Evolutionary conservation across 2,113 vertebrate species (phyloP).

Genomic region (Verasper variegatus): DNA sequence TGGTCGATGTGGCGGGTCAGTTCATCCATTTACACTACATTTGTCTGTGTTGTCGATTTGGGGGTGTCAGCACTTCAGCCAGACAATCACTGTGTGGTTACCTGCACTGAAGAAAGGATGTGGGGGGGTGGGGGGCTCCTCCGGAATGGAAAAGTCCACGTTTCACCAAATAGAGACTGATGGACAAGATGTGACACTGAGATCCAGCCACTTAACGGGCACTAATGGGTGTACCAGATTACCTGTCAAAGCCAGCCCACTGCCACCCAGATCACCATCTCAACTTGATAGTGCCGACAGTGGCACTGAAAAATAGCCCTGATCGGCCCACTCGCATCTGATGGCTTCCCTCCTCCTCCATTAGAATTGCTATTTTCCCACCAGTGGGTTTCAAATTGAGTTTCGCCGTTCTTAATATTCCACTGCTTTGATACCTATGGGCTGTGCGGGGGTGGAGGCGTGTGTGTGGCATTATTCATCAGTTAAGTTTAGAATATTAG

Average conservation of each 20-base stretch:
- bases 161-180: constrained; percentile 75
- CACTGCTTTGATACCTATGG: constrained; percentile 65
- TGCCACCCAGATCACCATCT: constrained; percentile 59
- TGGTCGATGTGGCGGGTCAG: constrained; percentile 50
- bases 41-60: constrained; percentile 51
- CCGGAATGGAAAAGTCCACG: constrained; percentile 51
- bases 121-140: background rate
- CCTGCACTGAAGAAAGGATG: constrained; percentile 30
- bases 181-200: constrained; percentile 76
- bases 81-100: constrained; percentile 49
- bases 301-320: constrained; percentile 52
- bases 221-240: constrained; percentile 77
- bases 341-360: constrained; percentile 59
- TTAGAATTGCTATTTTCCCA: constrained; percentile 76
- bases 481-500: constrained; percentile 80
- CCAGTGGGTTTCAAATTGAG: constrained; percentile 77
- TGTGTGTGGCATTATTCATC: constrained; percentile 77
- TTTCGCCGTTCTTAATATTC: constrained; percentile 78
- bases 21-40: constrained; percentile 64
- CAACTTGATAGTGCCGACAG: constrained; percentile 61
- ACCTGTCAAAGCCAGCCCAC: constrained; percentile 62
- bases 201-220: constrained; percentile 71
- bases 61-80: constrained; percentile 60
- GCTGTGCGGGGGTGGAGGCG: constrained; percentile 50
- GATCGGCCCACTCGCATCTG: constrained; percentile 53